Evolutionary conservation across 2,113 vertebrate species (phyloP).

Genomic region (Australoheros scitulus): DNA sequence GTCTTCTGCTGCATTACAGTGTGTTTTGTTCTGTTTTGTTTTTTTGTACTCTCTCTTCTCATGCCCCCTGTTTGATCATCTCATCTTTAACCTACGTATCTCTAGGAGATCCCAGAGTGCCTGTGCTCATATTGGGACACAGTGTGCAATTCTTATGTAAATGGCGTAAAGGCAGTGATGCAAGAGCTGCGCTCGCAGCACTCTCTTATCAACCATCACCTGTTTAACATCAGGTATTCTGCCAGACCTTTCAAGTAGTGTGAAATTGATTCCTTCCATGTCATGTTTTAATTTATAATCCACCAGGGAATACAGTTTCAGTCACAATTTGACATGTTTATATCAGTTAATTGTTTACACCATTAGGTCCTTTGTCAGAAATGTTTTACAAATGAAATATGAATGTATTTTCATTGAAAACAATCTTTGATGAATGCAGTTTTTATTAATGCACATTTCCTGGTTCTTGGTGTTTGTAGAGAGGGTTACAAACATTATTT

Average conservation of each 20-base stretch:
- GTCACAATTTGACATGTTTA: background rate
- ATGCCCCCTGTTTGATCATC: background rate
- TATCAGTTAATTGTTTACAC: background rate
- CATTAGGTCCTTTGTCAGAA: background rate
- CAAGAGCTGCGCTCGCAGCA: constrained; percentile 83
- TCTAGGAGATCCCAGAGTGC: constrained; percentile 83
- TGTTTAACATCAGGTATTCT: constrained; percentile 83
- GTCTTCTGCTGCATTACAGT: background rate
- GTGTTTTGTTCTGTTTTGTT: background rate
- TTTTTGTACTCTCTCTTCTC: background rate
- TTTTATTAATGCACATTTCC: background rate
- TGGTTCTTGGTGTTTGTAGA: constrained; percentile 67
- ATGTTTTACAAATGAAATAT: background rate
- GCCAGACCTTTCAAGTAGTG: background rate
- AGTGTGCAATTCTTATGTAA: constrained; percentile 82
- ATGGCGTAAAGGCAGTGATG: constrained; percentile 82
- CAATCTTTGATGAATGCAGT: background rate
- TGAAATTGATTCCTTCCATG: background rate
- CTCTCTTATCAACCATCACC: constrained; percentile 73
- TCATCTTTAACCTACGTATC: background rate
- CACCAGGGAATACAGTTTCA: background rate
- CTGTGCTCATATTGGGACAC: constrained; percentile 86
- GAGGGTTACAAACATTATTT: constrained; percentile 85
- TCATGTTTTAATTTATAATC: too few relatives aligned
- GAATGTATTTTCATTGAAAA: background rate